Base-by-base conservation (phyloP, 2,113 vertebrate species). In the Typhlomys cinereus region DNA sequence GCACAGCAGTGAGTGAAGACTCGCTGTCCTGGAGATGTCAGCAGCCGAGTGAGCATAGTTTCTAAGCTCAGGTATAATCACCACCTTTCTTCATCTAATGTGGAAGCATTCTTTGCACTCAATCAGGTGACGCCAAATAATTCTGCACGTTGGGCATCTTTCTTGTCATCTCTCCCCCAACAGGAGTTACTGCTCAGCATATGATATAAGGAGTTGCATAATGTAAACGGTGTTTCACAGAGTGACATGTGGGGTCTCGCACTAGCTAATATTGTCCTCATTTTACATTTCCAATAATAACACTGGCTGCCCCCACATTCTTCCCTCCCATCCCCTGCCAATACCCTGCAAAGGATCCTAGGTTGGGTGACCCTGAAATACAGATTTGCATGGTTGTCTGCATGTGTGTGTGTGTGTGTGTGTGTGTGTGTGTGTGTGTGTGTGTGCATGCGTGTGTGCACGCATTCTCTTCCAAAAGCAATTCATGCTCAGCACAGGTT, bases 401-500 rank as follows among this genome's bases (percentile, higher is more conserved):
- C 5, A 36, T 7, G 57, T n/a, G 21, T 20, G 34, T 59, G 21
- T 27, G 3, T 64, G 8, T 52, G 92, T 59, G 20, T 36, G 14
- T 74, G 73, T 75, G 73, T 52, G 73, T 52, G 48, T 34, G 48
- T n/a, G 46, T 78, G n/a, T 78, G 52, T 41, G 41, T 61, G 9
- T 34, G 14, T 52, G 15, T 62, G 92, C 50, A 29, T 34, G n/a
- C 54, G 52, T 41, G 41, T 61, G 9, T 34, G 14, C 41, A 10
- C 54, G 92, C 50, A 29, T 93, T 94, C 94, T n/a, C 29, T 20
- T n/a, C 46, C 85, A 96, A 93, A 97, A 80, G 69, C 92, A 93
- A 90, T 96, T 97, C 94, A 93, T 93, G 89, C 79, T 96, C 97
- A 92, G 96, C 95, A 83, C 74, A 92, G 80, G 91, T 97, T 97